phyloP scores from a whole-genome alignment of 1,140 invertebrate species.

The Drosophila aff. region DNA sequence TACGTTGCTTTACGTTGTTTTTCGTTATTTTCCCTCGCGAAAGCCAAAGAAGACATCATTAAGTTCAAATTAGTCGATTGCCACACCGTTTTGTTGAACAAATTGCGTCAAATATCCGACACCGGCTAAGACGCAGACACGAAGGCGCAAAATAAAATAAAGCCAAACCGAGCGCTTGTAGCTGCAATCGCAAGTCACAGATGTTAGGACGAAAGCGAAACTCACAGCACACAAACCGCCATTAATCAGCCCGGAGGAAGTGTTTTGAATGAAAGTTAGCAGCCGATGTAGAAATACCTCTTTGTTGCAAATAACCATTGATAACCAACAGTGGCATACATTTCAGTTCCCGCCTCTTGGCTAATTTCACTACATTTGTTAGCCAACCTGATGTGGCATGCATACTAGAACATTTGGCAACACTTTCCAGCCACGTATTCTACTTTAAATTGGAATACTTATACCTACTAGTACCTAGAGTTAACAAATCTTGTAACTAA shows the following conservation, averaged over 20 bases:
- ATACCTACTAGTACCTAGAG: neutral
- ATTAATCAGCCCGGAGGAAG: conserved; percentile 54
- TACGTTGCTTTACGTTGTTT: conserved; percentile 48
- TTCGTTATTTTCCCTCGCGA: conserved; percentile 58
- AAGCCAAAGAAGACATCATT: conserved; percentile 81
- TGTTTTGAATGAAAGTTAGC: conserved; percentile 28
- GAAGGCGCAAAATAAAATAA: conserved; percentile 22
- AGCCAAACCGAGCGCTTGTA: conserved; percentile 23
- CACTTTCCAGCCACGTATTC: neutral
- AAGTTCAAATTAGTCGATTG: conserved; percentile 74
- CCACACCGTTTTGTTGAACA: conserved; percentile 72
- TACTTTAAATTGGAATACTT: neutral
- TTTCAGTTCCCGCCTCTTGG: too few species aligned
- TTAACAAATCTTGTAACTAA: conserved; percentile 2
- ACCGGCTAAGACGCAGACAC: neutral
- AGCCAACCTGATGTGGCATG: too few species aligned
- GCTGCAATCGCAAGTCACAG: conserved; percentile 38
- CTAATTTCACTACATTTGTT: neutral
- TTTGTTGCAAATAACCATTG: neutral
- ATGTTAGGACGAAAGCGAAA: conserved; percentile 38
- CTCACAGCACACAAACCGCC: conserved; percentile 39
- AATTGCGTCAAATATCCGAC: conserved; percentile 61
- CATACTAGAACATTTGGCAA: neutral
- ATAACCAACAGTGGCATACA: too few species aligned
- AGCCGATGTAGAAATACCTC: conserved; percentile 24